Conservation (phyloP, 2,113 vertebrate genomes). For the Planiliza haematocheilus region DNA sequence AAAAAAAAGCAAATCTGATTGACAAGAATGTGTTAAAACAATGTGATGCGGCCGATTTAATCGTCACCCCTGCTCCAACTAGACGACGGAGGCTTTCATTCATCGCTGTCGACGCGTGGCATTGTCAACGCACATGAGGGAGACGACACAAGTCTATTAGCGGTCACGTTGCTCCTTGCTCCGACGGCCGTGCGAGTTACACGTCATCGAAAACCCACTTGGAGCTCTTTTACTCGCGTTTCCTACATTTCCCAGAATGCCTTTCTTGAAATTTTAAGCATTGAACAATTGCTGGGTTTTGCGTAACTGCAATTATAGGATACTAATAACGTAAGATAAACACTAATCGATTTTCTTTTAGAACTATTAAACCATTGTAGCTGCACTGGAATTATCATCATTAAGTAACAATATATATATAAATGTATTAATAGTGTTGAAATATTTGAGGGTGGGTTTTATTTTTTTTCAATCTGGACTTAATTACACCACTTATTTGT, state of each 20-base stretch:
- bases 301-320: neutral
- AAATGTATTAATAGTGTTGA: conserved; percentile 17
- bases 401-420: conserved; percentile 5
- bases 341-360: neutral
- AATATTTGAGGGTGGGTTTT: conserved; percentile 35
- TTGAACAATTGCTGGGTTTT: too few species aligned
- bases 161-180: conserved; percentile 2
- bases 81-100: conserved; percentile 38
- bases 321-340: neutral
- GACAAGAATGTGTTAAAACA: conserved; percentile 64
- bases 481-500: conserved; percentile 9
- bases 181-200: too few species aligned
- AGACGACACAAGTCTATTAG: neutral
- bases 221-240: neutral
- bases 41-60: conserved; percentile 51
- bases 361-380: conserved; percentile 1
- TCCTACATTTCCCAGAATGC: conserved; percentile 40
- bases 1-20: conserved; percentile 63
- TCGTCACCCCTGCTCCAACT: conserved; percentile 6
- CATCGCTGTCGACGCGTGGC: conserved; percentile 46
- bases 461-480: conserved; percentile 24
- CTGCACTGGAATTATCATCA: conserved; percentile 23
- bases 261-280: neutral
- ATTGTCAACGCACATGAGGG: conserved; percentile 63
- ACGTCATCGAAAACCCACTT: too few species aligned